A percentile compares a stretch with the other conserved stretches of the same genome.
Evolutionary conservation across 2,113 vertebrate species (phyloP).

Genomic region (Poeciliopsis occidentalis): DNA sequence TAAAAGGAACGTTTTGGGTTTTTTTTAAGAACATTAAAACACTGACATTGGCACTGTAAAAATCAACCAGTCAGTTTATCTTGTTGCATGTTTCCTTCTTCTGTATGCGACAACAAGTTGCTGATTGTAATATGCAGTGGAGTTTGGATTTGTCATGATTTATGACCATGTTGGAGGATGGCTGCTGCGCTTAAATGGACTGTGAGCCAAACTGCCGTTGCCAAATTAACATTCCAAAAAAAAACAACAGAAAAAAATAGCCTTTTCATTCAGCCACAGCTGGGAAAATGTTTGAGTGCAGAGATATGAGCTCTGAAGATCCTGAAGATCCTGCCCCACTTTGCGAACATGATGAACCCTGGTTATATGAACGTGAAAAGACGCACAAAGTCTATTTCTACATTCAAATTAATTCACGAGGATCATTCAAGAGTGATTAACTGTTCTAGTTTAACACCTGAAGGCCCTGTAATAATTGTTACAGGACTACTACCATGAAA

Average conservation of each 20-base stretch:
- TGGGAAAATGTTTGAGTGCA: conserved; percentile 4
- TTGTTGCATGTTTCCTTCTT: conserved; percentile 5
- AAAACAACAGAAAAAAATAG: neutral
- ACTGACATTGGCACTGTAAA: no score
- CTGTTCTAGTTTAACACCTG: conserved; percentile 32
- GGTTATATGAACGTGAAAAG: conserved; percentile 22
- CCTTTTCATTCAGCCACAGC: conserved; percentile 2
- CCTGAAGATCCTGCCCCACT: no score
- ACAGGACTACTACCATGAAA: conserved; percentile 34
- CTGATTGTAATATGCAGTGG: neutral
- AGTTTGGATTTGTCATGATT: conserved; percentile 22
- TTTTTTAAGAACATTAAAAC: no score
- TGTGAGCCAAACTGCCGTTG: conserved; percentile 23
- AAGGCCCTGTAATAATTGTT: conserved; percentile 56
- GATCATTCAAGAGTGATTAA: conserved; percentile 59
- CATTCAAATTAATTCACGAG: conserved; percentile 29
- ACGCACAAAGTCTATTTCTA: conserved; percentile 27
- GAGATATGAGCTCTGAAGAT: conserved; percentile 16
- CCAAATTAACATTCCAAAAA: conserved; percentile 19
- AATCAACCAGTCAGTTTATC: neutral
- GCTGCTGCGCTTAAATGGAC: conserved; percentile 4
- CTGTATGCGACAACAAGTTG: neutral
- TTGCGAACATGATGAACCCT: conserved; percentile 32
- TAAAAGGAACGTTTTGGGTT: no score
- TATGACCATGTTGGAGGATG: conserved; percentile 3